Evolutionary conservation across 2,113 vertebrate genomes (phyloP).

Genomic region (Fulmarus glacialis): DNA sequence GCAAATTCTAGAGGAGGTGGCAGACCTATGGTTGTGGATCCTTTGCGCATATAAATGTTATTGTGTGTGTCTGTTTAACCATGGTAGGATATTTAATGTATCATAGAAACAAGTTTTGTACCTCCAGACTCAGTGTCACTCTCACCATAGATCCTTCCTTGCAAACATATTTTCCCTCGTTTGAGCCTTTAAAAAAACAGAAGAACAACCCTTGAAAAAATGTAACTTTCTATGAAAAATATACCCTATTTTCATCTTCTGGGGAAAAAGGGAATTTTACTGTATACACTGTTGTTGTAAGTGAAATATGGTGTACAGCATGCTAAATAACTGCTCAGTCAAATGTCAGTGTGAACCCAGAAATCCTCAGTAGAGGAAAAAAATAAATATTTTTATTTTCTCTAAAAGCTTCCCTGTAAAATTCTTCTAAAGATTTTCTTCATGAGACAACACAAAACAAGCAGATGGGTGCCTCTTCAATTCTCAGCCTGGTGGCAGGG

Average conservation of each 20-base stretch:
- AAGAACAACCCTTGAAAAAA: neutral
- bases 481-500: neutral
- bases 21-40: neutral
- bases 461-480: neutral
- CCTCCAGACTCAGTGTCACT: neutral
- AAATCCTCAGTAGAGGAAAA: slow-evolving; percentile 7
- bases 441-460: neutral
- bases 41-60: neutral
- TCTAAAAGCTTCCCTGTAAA: slow-evolving; percentile 51
- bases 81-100: slow-evolving; percentile 19
- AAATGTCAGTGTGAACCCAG: slow-evolving; percentile 14
- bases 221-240: neutral
- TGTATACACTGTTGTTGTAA: neutral
- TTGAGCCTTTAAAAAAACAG: neutral
- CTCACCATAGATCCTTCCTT: neutral
- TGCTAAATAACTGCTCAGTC: neutral
- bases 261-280: neutral
- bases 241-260: neutral
- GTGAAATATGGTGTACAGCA: slow-evolving; percentile 13
- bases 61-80: slow-evolving; percentile 28
- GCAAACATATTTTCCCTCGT: neutral
- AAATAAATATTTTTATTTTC: slow-evolving; percentile 58
- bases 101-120: neutral
- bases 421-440: slow-evolving; percentile 39
- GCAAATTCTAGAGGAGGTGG: neutral